phyloP scores from a whole-genome alignment of 2,797 vertebrate species.

The Bovichtus diacanthus region DNA sequence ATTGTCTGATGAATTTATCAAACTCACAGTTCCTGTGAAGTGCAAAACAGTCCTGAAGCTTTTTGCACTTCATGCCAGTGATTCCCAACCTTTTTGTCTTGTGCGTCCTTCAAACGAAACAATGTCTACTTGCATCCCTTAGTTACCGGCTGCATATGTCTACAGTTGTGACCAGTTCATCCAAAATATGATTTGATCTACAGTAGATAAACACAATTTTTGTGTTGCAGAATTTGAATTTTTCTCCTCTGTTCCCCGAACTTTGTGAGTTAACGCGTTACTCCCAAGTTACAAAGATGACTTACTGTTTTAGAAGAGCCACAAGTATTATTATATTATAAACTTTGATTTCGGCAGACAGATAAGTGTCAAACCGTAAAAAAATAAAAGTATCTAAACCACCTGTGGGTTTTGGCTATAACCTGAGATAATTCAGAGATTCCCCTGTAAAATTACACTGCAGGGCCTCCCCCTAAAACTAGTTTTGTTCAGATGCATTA shows the following conservation, averaged over 20 bases:
- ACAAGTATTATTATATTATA: neutral
- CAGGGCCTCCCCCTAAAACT: neutral
- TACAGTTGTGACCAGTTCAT: neutral
- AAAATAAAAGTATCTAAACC: too few species aligned
- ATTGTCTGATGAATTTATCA: slow-evolving; percentile 6
- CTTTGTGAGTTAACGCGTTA: neutral
- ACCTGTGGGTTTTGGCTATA: neutral
- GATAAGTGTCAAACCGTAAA: neutral
- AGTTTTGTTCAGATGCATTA: neutral
- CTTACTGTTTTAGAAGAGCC: neutral
- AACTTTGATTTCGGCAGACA: neutral
- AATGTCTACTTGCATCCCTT: neutral
- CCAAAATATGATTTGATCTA: neutral
- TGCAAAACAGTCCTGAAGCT: neutral
- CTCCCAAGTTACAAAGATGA: neutral
- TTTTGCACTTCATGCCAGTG: neutral
- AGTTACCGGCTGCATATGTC: neutral
- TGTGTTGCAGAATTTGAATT: neutral
- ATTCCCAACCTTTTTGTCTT: neutral
- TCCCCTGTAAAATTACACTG: neutral
- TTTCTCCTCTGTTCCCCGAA: neutral
- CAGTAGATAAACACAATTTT: too few species aligned
- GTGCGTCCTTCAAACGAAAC: neutral
- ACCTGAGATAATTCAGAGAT: neutral
- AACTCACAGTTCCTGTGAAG: neutral